phyloP scores from a whole-genome alignment of 2,797 vertebrate species.

The Protonibea diacanthus region DNA sequence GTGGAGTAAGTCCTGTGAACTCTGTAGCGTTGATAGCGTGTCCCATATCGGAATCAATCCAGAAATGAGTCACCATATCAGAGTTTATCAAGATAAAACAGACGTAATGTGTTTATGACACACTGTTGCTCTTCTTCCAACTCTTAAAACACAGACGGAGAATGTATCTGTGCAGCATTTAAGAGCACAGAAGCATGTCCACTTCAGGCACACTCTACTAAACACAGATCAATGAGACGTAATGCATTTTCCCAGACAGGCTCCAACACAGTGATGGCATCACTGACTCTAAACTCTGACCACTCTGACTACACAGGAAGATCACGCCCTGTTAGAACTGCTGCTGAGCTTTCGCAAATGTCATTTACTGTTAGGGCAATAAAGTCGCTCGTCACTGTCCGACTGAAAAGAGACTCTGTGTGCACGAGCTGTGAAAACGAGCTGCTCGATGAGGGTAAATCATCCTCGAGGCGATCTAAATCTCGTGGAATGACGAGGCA shows the following conservation, averaged over 20 bases:
- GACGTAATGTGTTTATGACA: background rate
- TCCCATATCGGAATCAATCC: background rate
- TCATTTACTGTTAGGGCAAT: slow-evolving; percentile 37
- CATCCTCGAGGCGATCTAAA: background rate
- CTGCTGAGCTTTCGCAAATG: slow-evolving; percentile 47
- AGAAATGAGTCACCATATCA: background rate
- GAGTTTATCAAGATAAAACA: background rate
- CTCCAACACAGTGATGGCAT: slow-evolving; percentile 34
- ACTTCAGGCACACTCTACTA: slow-evolving; percentile 31
- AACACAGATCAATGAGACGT: slow-evolving; percentile 63
- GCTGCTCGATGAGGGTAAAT: background rate
- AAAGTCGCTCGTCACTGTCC: slow-evolving; percentile 20
- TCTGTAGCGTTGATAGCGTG: background rate
- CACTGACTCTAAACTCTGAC: slow-evolving; percentile 30
- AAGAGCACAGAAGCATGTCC: background rate
- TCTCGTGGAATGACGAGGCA: background rate
- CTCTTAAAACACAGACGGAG: background rate
- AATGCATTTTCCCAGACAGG: slow-evolving; percentile 54
- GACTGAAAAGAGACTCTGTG: slow-evolving; percentile 18
- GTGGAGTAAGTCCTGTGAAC: background rate
- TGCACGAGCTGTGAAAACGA: slow-evolving; percentile 18
- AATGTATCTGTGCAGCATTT: slow-evolving; percentile 2
- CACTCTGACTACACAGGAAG: slow-evolving; percentile 38
- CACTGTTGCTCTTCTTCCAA: background rate
- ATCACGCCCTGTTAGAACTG: slow-evolving; percentile 9